A percentile compares a stretch with the other conserved stretches of the same genome.
phyloP scores from a whole-genome alignment of 2,113 vertebrate genomes.

The Aix galericulata region DNA sequence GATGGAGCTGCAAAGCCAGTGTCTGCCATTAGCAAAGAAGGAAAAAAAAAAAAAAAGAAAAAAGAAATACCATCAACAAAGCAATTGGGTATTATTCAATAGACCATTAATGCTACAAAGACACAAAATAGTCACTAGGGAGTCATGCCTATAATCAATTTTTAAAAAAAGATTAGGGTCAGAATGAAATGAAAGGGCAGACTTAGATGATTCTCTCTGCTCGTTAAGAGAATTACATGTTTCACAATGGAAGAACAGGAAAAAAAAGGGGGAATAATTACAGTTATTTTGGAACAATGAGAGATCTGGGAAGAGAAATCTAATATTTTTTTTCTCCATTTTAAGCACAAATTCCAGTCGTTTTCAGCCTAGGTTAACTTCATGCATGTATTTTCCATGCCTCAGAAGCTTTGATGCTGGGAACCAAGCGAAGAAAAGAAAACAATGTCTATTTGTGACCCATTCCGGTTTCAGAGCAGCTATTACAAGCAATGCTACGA shows the following conservation, averaged over 20 bases:
- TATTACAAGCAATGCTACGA: neutral
- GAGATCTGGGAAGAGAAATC: neutral
- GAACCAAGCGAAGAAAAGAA: neutral
- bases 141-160: neutral
- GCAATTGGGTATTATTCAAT: neutral
- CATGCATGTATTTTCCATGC: neutral
- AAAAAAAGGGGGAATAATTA: constrained; percentile 15
- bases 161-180: neutral
- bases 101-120: neutral
- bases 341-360: neutral
- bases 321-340: neutral
- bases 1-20: neutral
- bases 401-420: neutral
- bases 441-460: neutral
- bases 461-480: neutral
- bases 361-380: neutral
- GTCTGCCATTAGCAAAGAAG: neutral
- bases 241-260: neutral
- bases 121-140: neutral
- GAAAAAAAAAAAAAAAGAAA: neutral
- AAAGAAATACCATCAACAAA: neutral
- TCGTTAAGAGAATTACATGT: constrained; percentile 19
- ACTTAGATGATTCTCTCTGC: neutral
- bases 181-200: neutral
- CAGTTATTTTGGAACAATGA: constrained; percentile 52